A percentile compares a stretch with the other conserved stretches of the same genome.
Conservation (phyloP, 2,113 vertebrate species). For the Chrysochloris asiatica region DNA sequence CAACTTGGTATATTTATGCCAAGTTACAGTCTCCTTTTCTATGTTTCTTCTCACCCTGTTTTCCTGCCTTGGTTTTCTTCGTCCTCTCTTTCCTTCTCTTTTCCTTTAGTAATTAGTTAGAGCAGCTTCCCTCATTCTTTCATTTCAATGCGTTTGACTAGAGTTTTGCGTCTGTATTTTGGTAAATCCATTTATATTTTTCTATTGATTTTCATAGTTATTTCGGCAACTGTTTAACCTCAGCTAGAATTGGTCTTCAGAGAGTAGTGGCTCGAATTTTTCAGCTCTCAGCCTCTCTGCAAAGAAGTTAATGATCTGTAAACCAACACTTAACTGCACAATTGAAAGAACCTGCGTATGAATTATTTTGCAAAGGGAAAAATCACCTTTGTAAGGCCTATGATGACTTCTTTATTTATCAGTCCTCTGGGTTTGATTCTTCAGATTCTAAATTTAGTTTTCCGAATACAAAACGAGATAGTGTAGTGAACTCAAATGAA, state of each 20-base stretch:
- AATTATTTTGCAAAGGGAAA: conserved; percentile 30
- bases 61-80: background rate
- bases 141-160: background rate
- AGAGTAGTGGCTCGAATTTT: background rate
- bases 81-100: background rate
- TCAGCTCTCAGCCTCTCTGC: background rate
- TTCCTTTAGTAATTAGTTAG: background rate
- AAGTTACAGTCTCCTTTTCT: background rate
- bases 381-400: background rate
- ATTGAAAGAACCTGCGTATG: background rate
- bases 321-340: background rate
- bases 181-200: conserved; percentile 22
- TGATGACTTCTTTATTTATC: background rate
- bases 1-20: background rate
- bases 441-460: background rate
- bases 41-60: background rate
- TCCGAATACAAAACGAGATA: background rate
- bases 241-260: conserved; percentile 36
- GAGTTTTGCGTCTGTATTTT: background rate
- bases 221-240: conserved; percentile 6
- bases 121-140: background rate
- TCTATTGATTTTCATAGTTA: conserved; percentile 9
- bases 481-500: background rate
- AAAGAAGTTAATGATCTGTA: conserved; percentile 9
- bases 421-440: background rate